Evolutionary conservation across 2,113 vertebrate species (phyloP), one percentile per base, ranked within the genome.

Genomic region (Vidua chalybeata): DNA sequence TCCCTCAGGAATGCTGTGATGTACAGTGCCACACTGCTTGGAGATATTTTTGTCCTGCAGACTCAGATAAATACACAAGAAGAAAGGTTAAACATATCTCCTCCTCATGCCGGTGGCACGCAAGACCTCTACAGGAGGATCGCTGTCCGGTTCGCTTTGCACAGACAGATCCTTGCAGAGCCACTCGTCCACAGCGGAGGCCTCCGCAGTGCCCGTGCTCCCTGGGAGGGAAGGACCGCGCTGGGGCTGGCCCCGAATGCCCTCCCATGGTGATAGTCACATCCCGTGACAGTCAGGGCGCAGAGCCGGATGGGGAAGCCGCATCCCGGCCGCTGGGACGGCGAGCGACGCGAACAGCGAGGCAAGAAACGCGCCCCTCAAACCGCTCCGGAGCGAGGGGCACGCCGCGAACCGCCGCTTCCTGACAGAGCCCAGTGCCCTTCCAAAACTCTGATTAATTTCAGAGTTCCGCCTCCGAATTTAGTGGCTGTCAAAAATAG

Each of bases 171-270:
- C 68, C 72, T 4, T 0, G 3, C 23, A 3, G 24, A 66, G 64
- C 17, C 14, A 0, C 48, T 13, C 0, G 3, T 49, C 39, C 26
- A 0, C 1, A 1, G 66, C 48, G 3, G 35, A 4, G 54, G 67
- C 28, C 14, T 37, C 0, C 0, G 26, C 17, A 7, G 0, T 5
- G 45, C 33, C 19, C 67, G 10, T 0, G 1, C n/a, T 66, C 7
- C 6, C 4, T 7, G 5, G 20, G 23, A 24, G 10, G 63, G 12
- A 49, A 7, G 3, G 22, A 2, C 26, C 9, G 1, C 67, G 37
- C 37, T 5, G 30, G 59, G 37, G 37, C 55, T 13, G 55, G 30
- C 24, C 37, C 51, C 3, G 1, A 19, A 1, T 21, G 18, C 62
- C 46, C 27, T 68, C 19, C n/a, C 11, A 0, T 0, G 3, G 55